phyloP scores from a whole-genome alignment of 2,797 vertebrate species.

The Dryobates pubescens region DNA sequence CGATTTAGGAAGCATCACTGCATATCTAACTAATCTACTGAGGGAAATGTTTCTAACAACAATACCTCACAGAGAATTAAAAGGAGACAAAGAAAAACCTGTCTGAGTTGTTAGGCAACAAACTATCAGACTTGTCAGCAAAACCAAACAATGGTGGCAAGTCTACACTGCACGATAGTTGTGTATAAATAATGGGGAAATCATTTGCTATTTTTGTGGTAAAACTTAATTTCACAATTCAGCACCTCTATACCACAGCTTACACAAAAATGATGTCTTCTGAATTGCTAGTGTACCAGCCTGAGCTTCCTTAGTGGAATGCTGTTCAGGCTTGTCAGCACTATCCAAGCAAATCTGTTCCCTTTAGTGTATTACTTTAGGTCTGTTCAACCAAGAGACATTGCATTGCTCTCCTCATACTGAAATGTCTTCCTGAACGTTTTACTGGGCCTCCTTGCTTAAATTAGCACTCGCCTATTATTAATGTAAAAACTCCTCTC shows the following conservation, averaged over 20 bases:
- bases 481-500: background rate
- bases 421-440: background rate
- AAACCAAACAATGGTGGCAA: constrained; percentile 64
- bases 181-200: constrained; percentile 52
- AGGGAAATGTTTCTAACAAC: constrained; percentile 49
- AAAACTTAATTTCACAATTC: constrained; percentile 43
- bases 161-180: background rate
- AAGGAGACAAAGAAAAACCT: constrained; percentile 68
- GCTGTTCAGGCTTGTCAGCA: background rate
- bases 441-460: background rate
- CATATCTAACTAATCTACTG: constrained; percentile 49
- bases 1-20: constrained; percentile 44
- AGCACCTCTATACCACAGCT: constrained; percentile 25
- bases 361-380: background rate
- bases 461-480: background rate
- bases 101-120: constrained; percentile 69
- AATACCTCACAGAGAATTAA: constrained; percentile 33
- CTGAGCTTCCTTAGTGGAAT: background rate
- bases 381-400: background rate
- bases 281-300: background rate
- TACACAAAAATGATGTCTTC: constrained; percentile 26
- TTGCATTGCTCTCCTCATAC: background rate
- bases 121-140: constrained; percentile 65
- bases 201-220: constrained; percentile 61
- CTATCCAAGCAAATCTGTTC: background rate